phyloP scores from a whole-genome alignment of 2,888 invertebrate species.

The Laspeyria flexula region DNA sequence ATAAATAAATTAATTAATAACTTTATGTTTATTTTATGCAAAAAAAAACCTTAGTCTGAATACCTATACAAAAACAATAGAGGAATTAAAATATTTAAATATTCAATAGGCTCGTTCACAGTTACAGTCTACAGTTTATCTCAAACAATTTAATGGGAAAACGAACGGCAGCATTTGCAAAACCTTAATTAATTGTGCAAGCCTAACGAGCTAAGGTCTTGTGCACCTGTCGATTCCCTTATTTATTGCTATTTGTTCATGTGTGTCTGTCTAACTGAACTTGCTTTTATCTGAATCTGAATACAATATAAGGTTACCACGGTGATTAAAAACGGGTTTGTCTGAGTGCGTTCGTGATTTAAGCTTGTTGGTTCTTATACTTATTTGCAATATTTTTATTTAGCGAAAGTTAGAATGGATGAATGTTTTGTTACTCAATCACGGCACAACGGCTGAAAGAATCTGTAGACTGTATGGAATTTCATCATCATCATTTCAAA shows the following conservation, averaged over 20 bases:
- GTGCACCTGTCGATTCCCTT: slow-evolving; percentile 62
- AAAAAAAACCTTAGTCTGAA: too few relatives aligned
- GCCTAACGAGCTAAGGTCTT: slow-evolving; percentile 59
- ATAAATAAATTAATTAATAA: too few relatives aligned
- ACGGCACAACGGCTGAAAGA: too few relatives aligned
- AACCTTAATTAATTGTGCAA: slow-evolving; percentile 60
- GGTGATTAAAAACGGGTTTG: slow-evolving; percentile 2
- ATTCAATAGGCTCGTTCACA: slow-evolving; percentile 9
- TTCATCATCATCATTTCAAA: too few relatives aligned
- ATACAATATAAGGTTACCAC: slow-evolving; percentile 18
- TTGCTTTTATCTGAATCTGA: slow-evolving; percentile 36
- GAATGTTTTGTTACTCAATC: too few relatives aligned
- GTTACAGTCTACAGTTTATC: slow-evolving; percentile 34
- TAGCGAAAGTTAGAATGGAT: too few relatives aligned
- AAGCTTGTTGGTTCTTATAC: not conserved
- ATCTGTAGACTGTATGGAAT: too few relatives aligned
- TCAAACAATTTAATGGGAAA: slow-evolving; percentile 41
- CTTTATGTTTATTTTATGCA: too few relatives aligned
- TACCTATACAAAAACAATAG: not conserved
- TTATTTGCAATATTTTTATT: too few relatives aligned
- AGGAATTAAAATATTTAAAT: not conserved
- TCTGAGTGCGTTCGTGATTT: not conserved
- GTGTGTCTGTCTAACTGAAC: slow-evolving; percentile 36
- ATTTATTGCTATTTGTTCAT: slow-evolving; percentile 64
- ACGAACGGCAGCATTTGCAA: slow-evolving; percentile 46